Percentiles rank a stretch among this genome's conserved stretches.
phyloP scores from a whole-genome alignment of 2,113 vertebrate genomes.

The Heterocephalus glaber region DNA sequence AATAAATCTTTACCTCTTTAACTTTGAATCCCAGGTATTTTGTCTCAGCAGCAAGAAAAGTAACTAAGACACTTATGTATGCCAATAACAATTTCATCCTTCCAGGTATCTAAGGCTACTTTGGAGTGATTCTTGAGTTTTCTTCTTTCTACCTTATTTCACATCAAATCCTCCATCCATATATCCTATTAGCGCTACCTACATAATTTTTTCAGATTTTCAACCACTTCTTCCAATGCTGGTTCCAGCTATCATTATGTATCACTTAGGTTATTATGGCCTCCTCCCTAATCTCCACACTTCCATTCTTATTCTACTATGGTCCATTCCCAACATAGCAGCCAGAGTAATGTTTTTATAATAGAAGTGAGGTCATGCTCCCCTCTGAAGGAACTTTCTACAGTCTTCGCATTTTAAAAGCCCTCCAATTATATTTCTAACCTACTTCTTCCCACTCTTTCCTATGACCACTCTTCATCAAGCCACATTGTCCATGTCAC shows the following conservation, averaged over 20 bases:
- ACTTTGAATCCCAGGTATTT: neutral
- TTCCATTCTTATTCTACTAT: neutral
- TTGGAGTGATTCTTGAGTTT: neutral
- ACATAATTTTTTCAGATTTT: neutral
- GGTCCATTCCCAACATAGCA: neutral
- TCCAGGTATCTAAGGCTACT: neutral
- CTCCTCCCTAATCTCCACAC: neutral
- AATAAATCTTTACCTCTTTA: neutral
- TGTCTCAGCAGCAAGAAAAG: neutral
- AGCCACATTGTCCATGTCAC: neutral
- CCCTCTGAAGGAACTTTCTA: neutral
- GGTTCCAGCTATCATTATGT: neutral
- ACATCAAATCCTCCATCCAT: neutral
- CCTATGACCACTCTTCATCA: neutral
- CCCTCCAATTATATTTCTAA: neutral
- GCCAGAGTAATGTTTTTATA: neutral
- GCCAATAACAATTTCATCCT: neutral
- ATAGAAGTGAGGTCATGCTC: neutral
- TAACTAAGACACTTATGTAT: neutral
- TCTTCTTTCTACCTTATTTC: neutral
- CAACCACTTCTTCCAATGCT: neutral
- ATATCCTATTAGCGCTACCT: neutral
- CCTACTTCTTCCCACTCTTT: neutral
- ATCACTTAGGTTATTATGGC: neutral
- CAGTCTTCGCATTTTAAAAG: neutral